A percentile compares a stretch with the other conserved stretches of the same genome.
Evolutionary conservation across 1,140 invertebrate genomes (phyloP).

Genomic region (Sycophaga agraensis): DNA sequence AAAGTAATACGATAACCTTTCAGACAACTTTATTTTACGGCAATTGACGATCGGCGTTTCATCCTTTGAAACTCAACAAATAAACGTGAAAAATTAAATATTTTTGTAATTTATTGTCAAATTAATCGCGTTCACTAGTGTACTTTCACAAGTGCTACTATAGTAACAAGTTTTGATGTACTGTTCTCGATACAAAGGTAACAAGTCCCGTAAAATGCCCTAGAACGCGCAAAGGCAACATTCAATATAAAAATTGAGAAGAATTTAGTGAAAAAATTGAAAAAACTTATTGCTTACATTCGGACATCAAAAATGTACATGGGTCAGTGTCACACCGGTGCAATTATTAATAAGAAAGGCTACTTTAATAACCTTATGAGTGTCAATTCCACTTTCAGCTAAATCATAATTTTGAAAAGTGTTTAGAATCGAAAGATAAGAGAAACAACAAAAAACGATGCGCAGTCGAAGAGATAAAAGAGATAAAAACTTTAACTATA

Average conservation of each 20-base stretch:
- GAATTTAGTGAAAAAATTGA: constrained; percentile 29
- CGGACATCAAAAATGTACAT: constrained; percentile 41
- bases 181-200: neutral
- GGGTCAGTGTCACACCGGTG: constrained; percentile 50
- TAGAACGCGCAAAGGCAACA: too few species aligned
- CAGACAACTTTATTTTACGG: neutral
- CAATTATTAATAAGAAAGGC: constrained; percentile 54
- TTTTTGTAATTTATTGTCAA: constrained; percentile 21
- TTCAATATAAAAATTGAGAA: too few species aligned
- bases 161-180: constrained; percentile 4
- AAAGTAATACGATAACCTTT: neutral
- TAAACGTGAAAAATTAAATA: neutral
- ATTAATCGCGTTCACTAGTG: constrained; percentile 15
- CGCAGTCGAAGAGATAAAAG: constrained; percentile 22
- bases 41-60: neutral
- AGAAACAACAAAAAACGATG: constrained; percentile 26
- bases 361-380: constrained; percentile 58
- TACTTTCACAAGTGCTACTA: constrained; percentile 1
- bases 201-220: too few species aligned
- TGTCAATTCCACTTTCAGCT: constrained; percentile 59
- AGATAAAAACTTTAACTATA: constrained; percentile 34
- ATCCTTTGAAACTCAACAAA: neutral
- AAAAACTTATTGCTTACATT: constrained; percentile 28
- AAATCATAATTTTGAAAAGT: constrained; percentile 49
- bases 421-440: constrained; percentile 33